phyloP scores from a whole-genome alignment of 2,113 vertebrate genomes.

The Pangasianodon hypophthalmus region DNA sequence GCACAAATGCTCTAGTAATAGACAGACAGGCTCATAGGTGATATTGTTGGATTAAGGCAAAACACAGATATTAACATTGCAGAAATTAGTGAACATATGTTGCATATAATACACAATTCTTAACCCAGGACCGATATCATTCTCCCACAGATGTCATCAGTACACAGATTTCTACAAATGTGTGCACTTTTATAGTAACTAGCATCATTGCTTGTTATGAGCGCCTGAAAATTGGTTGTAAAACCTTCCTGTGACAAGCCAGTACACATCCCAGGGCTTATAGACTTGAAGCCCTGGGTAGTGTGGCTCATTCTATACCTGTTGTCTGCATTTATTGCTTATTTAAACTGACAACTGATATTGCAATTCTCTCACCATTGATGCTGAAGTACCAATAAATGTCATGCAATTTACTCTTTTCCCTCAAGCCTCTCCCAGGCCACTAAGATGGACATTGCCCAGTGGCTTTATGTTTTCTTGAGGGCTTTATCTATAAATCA shows the following conservation, averaged over 20 bases:
- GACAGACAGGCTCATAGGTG: not conserved
- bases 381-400: not conserved
- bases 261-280: not conserved
- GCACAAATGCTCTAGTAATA: not conserved
- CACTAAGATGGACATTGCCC: not conserved
- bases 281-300: not conserved
- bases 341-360: not conserved
- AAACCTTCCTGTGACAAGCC: not conserved
- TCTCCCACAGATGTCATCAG: not conserved
- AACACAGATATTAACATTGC: slow-evolving; percentile 44
- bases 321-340: not conserved
- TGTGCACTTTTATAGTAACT: not conserved
- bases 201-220: slow-evolving; percentile 11
- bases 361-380: not conserved
- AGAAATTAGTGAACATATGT: not conserved
- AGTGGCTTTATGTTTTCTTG: not conserved
- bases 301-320: not conserved
- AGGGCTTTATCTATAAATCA: not conserved
- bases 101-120: not conserved
- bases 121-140: not conserved
- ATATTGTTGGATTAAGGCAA: slow-evolving; percentile 19
- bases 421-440: not conserved
- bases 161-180: too few species aligned
- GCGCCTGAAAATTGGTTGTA: not conserved
- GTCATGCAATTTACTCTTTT: not conserved